Evolutionary conservation across 1,140 invertebrate species (phyloP).

Genomic region (Drosophila parvula): DNA sequence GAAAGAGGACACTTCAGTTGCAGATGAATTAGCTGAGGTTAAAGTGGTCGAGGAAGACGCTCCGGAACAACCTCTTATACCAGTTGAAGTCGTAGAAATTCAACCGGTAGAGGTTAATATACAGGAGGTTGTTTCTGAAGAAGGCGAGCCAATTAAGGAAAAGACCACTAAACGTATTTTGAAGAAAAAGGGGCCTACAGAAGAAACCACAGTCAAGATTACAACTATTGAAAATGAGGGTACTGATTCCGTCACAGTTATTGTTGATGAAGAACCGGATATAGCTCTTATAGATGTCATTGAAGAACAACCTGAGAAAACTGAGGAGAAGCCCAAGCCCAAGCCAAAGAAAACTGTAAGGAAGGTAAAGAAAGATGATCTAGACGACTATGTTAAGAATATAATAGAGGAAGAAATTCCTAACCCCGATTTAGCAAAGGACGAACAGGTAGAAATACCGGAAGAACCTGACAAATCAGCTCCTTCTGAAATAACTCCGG

Average conservation of each 20-base stretch:
- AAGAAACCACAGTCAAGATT: conserved; percentile 83
- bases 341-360: conserved; percentile 77
- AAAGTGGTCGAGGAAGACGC: conserved; percentile 60
- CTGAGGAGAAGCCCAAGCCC: conserved; percentile 56
- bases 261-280: conserved; percentile 67
- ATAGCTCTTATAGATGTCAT: conserved; percentile 10
- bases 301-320: conserved; percentile 59
- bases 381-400: conserved; percentile 69
- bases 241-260: conserved; percentile 73
- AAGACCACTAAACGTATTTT: conserved; percentile 82
- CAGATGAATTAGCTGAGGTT: conserved; percentile 52
- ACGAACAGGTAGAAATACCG: conserved; percentile 73
- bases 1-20: conserved; percentile 12
- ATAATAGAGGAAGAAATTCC: conserved; percentile 74
- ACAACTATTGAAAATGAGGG: conserved; percentile 83
- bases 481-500: conserved; percentile 18
- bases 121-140: conserved; percentile 61
- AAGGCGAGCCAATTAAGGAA: conserved; percentile 74
- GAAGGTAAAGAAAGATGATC: conserved; percentile 70
- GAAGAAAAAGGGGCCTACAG: conserved; percentile 81
- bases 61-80: conserved; percentile 19
- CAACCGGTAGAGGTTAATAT: conserved; percentile 66
- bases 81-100: conserved; percentile 67
- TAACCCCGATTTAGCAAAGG: conserved; percentile 70
- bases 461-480: conserved; percentile 45